Evolutionary conservation across 2,888 invertebrate species (phyloP), one percentile per base, ranked within the genome.

Genomic region (Cristatella mucedo): DNA sequence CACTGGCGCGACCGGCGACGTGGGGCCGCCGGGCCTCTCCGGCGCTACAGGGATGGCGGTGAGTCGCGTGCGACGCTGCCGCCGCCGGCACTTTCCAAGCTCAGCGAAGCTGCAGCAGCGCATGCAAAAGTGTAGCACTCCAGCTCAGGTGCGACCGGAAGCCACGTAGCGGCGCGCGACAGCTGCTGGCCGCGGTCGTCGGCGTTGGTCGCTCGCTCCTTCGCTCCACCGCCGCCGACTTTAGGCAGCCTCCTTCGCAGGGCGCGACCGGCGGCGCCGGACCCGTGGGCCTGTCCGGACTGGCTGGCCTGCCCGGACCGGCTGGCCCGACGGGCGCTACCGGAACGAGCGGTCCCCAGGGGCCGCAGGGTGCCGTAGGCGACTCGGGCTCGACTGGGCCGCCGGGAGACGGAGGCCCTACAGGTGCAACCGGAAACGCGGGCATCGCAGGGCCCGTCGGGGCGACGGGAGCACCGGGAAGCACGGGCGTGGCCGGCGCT

Each of bases 211-310:
- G n/a, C n/a, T n/a, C n/a, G n/a, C n/a, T n/a, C n/a, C n/a, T n/a
- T n/a, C n/a, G n/a, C n/a, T n/a, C n/a, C n/a, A n/a, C n/a, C n/a
- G n/a, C n/a, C n/a, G n/a, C n/a, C 4, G 18, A 29, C n/a, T 22
- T 36, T 3, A 34, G 40, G 16, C 19, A 4, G 16, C 13, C 33
- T 40, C 40, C 40, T 21, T 21, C 33, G 9, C 22, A 29, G 4
- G 42, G 42, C 18, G 29, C 30, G 5, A 19, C 36, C 31, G 41
- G 41, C 7, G 30, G 21, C 22, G 16, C 29, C 20, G 42, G 42
- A 20, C 29, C 31, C 13, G 38, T 33, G 38, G 42, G 42, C 13
- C 32, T 19, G 11, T 21, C 37, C 16, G 41, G 41, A 5, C 21
- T 19, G 5, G 7, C 33, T 20, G 41, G 41, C 21, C 21, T 15